A percentile compares a stretch with the other conserved stretches of the same genome.
Evolutionary conservation across 2,113 vertebrate species (phyloP).

Genomic region (Eulemur rufifrons): DNA sequence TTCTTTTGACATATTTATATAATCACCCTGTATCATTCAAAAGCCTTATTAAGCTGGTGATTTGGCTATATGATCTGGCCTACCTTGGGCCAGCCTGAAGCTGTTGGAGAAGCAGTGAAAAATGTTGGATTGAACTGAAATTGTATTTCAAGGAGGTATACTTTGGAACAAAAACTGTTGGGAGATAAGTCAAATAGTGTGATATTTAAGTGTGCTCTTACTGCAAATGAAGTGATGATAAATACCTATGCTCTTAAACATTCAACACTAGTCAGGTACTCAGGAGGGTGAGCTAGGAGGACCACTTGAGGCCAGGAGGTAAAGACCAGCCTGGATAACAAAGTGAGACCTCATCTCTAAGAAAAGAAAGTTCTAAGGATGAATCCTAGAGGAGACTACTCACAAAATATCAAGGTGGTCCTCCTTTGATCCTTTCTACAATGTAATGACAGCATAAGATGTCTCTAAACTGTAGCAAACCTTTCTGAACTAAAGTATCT

Average conservation of each 20-base stretch:
- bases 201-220: not conserved
- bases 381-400: not conserved
- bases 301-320: not conserved
- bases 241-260: not conserved
- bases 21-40: not conserved
- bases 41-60: not conserved
- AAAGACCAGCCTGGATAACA: too few relatives aligned
- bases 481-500: not conserved
- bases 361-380: not conserved
- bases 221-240: not conserved
- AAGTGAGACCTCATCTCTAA: too few relatives aligned
- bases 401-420: not conserved
- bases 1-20: not conserved
- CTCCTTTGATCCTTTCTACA: not conserved
- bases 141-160: conserved; percentile 25
- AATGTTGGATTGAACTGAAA: not conserved
- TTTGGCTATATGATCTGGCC: not conserved
- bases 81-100: not conserved
- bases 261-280: not conserved
- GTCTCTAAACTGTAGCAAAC: not conserved
- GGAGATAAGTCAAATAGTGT: not conserved
- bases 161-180: not conserved
- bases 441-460: not conserved
- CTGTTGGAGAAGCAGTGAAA: conserved; percentile 12
- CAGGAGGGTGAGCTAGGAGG: not conserved